A percentile compares a stretch with the other conserved stretches of the same genome.
Conservation (phyloP, 2,797 vertebrate species). For the Cygnus olor region DNA sequence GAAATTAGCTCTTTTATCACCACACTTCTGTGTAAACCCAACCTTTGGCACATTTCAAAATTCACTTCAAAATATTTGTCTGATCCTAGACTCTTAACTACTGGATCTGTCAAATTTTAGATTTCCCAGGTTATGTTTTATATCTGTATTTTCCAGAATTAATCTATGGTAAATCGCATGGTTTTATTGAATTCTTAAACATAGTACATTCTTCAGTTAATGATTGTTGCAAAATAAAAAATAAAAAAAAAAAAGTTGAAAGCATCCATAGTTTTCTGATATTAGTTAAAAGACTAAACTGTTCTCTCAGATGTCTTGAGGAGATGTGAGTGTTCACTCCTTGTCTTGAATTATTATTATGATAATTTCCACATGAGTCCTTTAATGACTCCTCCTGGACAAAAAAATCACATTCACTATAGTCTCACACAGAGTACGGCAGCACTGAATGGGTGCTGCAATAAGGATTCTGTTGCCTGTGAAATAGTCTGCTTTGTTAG, state of each 20-base stretch:
- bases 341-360: neutral
- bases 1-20: neutral
- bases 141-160: neutral
- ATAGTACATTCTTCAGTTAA: neutral
- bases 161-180: neutral
- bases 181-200: neutral
- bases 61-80: neutral
- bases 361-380: neutral
- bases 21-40: neutral
- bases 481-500: neutral
- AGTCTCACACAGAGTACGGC: fast-evolving
- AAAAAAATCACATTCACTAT: fast-evolving
- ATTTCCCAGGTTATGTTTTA: neutral
- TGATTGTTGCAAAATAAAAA: neutral
- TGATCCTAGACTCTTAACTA: neutral
- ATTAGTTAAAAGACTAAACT: neutral
- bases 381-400: neutral
- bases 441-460: neutral
- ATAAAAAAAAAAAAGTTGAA: neutral
- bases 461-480: neutral
- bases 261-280: neutral
- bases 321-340: neutral
- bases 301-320: neutral
- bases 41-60: neutral
- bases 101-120: neutral